phyloP scores from a whole-genome alignment of 1,140 invertebrate species.

The Hermetia illucens region DNA sequence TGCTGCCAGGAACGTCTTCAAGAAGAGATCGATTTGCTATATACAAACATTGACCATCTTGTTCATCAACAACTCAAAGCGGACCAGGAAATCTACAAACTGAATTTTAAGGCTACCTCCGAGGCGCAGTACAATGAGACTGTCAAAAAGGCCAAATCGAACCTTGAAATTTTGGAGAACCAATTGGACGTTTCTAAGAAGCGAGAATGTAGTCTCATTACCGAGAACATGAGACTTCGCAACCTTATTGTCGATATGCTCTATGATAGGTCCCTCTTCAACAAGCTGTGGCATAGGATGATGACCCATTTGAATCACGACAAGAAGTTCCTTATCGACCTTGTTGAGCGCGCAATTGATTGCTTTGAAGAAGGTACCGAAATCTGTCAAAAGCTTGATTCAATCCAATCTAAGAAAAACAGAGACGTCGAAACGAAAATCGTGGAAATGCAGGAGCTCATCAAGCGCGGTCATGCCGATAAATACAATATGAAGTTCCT shows the following conservation, averaged over 20 bases:
- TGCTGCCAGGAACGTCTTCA: conserved; percentile 20
- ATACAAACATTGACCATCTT: conserved; percentile 18
- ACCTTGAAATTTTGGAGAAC: conserved; percentile 19
- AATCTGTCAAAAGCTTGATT: conserved; percentile 20
- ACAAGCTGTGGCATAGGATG: conserved; percentile 19
- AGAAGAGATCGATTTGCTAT: conserved; percentile 14
- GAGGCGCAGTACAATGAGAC: conserved; percentile 17
- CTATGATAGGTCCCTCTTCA: conserved; percentile 20
- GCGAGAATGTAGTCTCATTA: conserved; percentile 19
- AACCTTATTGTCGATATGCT: conserved; percentile 19
- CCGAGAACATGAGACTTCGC: conserved; percentile 16
- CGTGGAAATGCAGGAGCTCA: conserved; percentile 20
- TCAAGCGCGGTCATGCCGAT: conserved; percentile 22
- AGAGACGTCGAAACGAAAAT: conserved; percentile 17
- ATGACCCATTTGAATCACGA: conserved; percentile 22
- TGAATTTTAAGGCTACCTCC: conserved; percentile 17
- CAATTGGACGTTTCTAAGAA: conserved; percentile 18
- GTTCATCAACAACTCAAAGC: conserved; percentile 18
- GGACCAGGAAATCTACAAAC: conserved; percentile 17
- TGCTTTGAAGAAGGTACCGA: conserved; percentile 21
- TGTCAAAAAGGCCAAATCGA: conserved; percentile 12
- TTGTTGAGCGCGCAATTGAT: conserved; percentile 20
- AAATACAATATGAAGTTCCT: conserved; percentile 18
- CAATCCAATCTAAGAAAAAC: conserved; percentile 14
- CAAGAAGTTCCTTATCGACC: conserved; percentile 21